phyloP scores from a whole-genome alignment of 2,888 invertebrate species.

The Trissolcus japonicus region DNA sequence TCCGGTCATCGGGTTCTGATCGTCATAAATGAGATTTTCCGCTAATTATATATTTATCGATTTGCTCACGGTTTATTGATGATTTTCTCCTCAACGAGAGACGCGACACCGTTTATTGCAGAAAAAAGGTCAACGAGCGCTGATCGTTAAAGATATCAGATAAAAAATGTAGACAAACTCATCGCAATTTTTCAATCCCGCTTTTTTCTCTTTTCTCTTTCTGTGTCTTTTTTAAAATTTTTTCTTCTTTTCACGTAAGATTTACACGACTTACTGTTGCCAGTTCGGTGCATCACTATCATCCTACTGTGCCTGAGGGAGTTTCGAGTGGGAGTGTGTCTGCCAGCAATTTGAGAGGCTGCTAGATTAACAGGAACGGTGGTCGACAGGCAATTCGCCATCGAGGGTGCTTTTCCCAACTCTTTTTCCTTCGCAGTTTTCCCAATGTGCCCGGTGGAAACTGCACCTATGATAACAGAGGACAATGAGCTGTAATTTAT shows the following conservation, averaged over 20 bases:
- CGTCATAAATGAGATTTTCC: neutral
- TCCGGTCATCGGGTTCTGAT: no score
- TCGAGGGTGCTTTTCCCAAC: slow-evolving; percentile 75
- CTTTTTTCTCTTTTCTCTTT: no score
- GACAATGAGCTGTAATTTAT: slow-evolving; percentile 4
- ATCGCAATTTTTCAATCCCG: neutral
- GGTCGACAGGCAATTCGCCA: slow-evolving; percentile 79
- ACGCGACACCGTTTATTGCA: neutral
- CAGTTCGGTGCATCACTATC: slow-evolving; percentile 81
- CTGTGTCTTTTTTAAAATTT: no score
- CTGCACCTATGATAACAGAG: slow-evolving; percentile 62
- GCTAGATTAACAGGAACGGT: slow-evolving; percentile 84
- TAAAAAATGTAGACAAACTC: no score
- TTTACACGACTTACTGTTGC: slow-evolving; percentile 75
- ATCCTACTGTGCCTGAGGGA: slow-evolving; percentile 84
- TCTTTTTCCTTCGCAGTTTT: slow-evolving; percentile 66
- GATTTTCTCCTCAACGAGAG: slow-evolving; percentile 4
- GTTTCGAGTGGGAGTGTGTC: slow-evolving; percentile 83
- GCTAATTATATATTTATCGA: slow-evolving; percentile 23
- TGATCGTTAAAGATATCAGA: neutral
- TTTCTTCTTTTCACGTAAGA: no score
- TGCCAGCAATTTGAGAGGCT: slow-evolving; percentile 80
- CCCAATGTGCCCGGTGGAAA: slow-evolving; percentile 69
- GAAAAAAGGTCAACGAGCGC: neutral
- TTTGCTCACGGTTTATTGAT: slow-evolving; percentile 24